These are phyloP conservation scores for Clitarchus hookeri DNA, from an alignment of 2,888 invertebrate species.

Conservation along the genomic window DNA sequence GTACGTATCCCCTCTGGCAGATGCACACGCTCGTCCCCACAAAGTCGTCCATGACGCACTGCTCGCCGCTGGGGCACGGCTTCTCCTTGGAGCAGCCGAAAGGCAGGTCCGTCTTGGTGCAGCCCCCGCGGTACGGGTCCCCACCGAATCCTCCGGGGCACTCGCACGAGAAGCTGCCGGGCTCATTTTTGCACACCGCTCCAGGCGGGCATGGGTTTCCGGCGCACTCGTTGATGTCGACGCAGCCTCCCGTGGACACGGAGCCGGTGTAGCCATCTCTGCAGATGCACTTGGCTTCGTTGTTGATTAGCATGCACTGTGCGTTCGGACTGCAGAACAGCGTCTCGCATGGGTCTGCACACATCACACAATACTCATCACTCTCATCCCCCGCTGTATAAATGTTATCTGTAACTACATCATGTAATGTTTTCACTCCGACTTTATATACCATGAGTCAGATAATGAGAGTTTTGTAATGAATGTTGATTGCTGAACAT, in stretches of 20 bases:
- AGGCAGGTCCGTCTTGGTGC: constrained; percentile 63
- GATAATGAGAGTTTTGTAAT: too few species aligned
- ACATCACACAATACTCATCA: constrained; percentile 28
- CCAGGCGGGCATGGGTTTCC: constrained; percentile 80
- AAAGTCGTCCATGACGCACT: constrained; percentile 78
- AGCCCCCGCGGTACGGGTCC: constrained; percentile 80
- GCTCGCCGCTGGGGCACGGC: constrained; percentile 84
- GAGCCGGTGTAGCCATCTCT: constrained; percentile 78
- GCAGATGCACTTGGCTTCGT: constrained; percentile 83
- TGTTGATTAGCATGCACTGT: constrained; percentile 83
- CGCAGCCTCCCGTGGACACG: constrained; percentile 70
- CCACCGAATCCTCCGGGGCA: constrained; percentile 75
- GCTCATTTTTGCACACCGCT: constrained; percentile 87
- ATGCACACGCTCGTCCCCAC: constrained; percentile 82
- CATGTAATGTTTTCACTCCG: too few species aligned
- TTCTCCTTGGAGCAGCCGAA: constrained; percentile 73
- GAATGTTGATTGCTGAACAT: too few species aligned
- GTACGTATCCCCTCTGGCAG: constrained; percentile 84
- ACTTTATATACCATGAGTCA: too few species aligned
- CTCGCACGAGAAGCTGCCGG: constrained; percentile 84
- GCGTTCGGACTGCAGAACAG: constrained; percentile 84
- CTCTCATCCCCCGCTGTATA: too few species aligned
- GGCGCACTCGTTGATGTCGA: constrained; percentile 87
- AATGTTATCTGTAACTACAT: too few species aligned
- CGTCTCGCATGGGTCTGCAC: constrained; percentile 86